Conservation (phyloP, 2,888 invertebrate species). For the Morpho achilles region DNA sequence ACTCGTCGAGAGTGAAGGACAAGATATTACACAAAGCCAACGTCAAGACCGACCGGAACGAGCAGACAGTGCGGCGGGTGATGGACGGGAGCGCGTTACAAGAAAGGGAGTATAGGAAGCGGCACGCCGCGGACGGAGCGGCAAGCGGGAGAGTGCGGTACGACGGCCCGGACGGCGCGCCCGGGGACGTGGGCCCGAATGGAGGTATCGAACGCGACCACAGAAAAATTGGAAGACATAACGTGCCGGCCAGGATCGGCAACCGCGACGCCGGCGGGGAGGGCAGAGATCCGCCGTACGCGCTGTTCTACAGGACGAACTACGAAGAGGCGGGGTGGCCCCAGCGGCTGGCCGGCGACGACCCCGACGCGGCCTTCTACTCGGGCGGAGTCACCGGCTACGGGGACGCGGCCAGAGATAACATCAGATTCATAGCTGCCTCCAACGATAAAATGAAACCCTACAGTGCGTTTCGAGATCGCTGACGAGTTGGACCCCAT, state of each 20-base stretch:
- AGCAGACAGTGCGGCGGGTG: slow-evolving; percentile 28
- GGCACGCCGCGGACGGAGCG: not conserved
- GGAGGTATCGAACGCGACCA: not conserved
- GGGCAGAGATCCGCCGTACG: slow-evolving; percentile 42
- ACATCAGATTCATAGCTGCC: not conserved
- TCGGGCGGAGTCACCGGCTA: not conserved
- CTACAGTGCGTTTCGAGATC: slow-evolving; percentile 13
- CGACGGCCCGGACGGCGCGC: not conserved
- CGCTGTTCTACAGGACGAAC: slow-evolving; percentile 52
- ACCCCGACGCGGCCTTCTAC: slow-evolving; percentile 5
- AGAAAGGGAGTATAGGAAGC: slow-evolving; percentile 15
- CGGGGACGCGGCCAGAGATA: not conserved
- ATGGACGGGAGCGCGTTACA: slow-evolving; percentile 24
- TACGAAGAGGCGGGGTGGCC: slow-evolving; percentile 35
- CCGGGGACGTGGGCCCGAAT: not conserved
- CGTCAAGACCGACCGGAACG: slow-evolving; percentile 9
- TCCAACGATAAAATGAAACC: not conserved
- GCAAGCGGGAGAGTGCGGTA: not conserved
- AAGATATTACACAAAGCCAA: slow-evolving; percentile 21
- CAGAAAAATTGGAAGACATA: slow-evolving; percentile 30
- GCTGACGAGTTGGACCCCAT: not conserved
- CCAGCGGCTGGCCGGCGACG: slow-evolving; percentile 14
- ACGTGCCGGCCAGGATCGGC: slow-evolving; percentile 30
- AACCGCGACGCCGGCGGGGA: slow-evolving; percentile 37
- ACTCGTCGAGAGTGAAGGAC: slow-evolving; percentile 14